Base-by-base conservation (phyloP, 2,113 vertebrate genomes). In the Collichthys lucidus region DNA sequence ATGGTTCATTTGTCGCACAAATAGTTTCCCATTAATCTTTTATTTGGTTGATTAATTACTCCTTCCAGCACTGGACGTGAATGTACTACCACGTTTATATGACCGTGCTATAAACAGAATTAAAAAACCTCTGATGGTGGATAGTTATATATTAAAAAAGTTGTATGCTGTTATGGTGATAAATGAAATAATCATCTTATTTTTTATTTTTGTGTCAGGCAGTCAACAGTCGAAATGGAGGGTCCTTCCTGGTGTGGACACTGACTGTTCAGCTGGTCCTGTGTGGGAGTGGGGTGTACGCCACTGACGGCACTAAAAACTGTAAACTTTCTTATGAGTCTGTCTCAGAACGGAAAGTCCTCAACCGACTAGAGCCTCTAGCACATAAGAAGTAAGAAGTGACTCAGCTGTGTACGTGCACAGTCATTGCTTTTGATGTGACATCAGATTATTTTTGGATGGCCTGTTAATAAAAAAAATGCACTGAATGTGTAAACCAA, bases 311-410 rank as follows among this genome's bases (percentile, higher is more conserved):
- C 79, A 93, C 86, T 12, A 73, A 78, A 1, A 88, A 50, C 71
- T 96, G 95, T 61, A 91, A 82, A 75, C 80, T 95, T 24, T 0
- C 0, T 3, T 5, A 16, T 2, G 47, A 88, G 0, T 90, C 86
- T 2, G 40, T 0, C 0, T 81, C 77, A 1, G 91, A 94, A 29
- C 42, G 15, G 59, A 82, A 79, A 3, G 83, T 74, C 47, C 91
- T 96, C 20, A 61, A 17, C 5, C 78, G 74, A 53, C 71, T 96
- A 11, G 94, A 92, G 50, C 89, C 93, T 1, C 93, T 96, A 5
- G 59, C 79, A 19, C 50, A 92, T 56, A 86, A 64, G 26, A 94
- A 67, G 95, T 96, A 92, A 93, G 92, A 46, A 50, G 46, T 24
- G 1, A 80, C 19, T 55, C 49, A 5, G 1, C 17, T 62, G 19